Evolutionary conservation across 2,797 vertebrate species (phyloP).

Genomic region (Pseudotriccus pelzelni): DNA sequence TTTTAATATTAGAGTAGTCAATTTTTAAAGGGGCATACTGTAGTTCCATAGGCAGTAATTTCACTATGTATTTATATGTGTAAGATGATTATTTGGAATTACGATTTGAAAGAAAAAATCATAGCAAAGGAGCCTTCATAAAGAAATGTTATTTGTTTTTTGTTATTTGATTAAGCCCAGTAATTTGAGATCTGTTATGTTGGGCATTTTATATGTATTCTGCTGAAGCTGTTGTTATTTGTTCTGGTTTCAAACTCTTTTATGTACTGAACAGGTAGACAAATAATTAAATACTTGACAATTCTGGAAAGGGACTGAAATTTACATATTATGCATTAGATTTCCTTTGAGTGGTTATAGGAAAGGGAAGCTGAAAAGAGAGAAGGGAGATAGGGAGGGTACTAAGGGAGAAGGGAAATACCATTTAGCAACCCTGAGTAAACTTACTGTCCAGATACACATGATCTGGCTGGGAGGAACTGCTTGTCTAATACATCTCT

Average conservation of each 20-base stretch:
- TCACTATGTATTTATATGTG: not conserved
- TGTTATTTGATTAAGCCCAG: not conserved
- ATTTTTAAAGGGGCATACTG: not conserved
- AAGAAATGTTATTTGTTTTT: not conserved
- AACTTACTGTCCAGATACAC: not conserved
- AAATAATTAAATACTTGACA: not conserved
- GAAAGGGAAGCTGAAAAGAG: not conserved
- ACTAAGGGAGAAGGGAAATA: not conserved
- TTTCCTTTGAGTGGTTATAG: not conserved
- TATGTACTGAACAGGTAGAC: not conserved
- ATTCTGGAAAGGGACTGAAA: not conserved
- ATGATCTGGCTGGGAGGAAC: not conserved
- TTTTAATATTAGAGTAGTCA: not conserved
- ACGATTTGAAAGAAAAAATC: not conserved
- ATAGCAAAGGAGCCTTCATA: not conserved
- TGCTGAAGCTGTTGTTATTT: not conserved
- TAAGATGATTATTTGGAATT: not conserved
- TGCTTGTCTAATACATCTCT: not conserved
- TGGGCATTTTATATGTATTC: not conserved
- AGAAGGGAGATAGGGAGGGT: not conserved
- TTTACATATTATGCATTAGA: not conserved
- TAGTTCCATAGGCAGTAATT: not conserved
- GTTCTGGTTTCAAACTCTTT: not conserved
- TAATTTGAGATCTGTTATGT: not conserved
- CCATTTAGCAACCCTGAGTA: not conserved